Evolutionary conservation across 2,888 invertebrate genomes (phyloP), one percentile per base, ranked within the genome.

Genomic region (Cantharis nigra): DNA sequence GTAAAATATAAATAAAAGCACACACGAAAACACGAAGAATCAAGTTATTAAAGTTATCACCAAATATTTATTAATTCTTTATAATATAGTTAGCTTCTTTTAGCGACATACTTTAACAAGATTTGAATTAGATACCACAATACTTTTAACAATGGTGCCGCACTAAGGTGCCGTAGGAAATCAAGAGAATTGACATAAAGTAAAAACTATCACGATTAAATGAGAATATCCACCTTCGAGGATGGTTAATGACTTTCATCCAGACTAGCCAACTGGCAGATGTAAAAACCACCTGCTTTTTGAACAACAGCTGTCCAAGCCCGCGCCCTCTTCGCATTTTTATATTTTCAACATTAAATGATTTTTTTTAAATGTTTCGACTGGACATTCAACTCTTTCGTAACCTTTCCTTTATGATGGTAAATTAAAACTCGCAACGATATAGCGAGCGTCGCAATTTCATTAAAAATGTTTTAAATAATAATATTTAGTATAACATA

Each of bases 281-380:
- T 84, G 84, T 83, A 79, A 73, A 73, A 83, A 83, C 84, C 85
- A 84, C 85, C 85, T 85, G 85, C 83, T 83, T 78, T 72, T 49
- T 76, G 1, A 81, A 82, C 80, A 84, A 85, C 85, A 85, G 85
- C 85, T 84, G 85, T 83, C 81, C 78, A 78, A 77, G 81, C 84
- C 83, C 83, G 80, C 83, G 81, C 81, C 81, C 70, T 73, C 79
- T 49, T 49, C 49, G n/a, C n/a, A 72, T 79, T 76, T 77, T 81
- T 81, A 74, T 30, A 67, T 78, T 33, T 72, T 65, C 63, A 70
- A 49, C 49, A 49, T 49, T 49, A 67, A 71, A 71, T 73, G 69
- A 78, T 69, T 69, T n/a, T 71, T 72, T 72, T 78, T 78, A 74
- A 65, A 71, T 69, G 74, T 72, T 77, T 74, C 67, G 63, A 70